These are phyloP conservation scores for Bombus waltoni DNA, from an alignment of 1,140 invertebrate species.

Conservation along the genomic window DNA sequence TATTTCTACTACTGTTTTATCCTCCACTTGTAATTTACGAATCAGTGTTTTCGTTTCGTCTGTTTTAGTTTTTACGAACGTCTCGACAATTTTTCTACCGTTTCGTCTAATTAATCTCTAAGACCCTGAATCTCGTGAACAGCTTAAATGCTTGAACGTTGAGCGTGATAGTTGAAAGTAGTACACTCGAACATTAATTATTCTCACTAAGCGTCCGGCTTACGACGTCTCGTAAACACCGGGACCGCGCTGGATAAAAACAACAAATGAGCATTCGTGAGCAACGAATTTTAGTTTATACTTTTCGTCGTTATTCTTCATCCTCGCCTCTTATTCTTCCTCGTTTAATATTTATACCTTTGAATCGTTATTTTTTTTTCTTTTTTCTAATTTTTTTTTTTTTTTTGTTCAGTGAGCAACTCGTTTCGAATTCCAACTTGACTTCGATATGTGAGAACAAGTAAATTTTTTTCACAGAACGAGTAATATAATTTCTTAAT, in stretches of 20 bases:
- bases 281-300: constrained; percentile 48
- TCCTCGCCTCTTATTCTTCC: not conserved
- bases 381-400: not conserved
- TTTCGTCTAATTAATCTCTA: constrained; percentile 50
- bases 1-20: not conserved
- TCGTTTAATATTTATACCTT: not conserved
- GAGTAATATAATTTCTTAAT: constrained; percentile 42
- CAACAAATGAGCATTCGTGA: constrained; percentile 61
- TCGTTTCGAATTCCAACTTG: constrained; percentile 49
- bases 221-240: constrained; percentile 8
- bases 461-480: constrained; percentile 38
- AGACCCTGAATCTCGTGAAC: constrained; percentile 57
- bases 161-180: constrained; percentile 44
- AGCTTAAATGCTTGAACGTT: constrained; percentile 44
- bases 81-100: constrained; percentile 38
- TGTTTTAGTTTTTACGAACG: constrained; percentile 15
- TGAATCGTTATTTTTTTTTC: not conserved
- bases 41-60: not conserved
- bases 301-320: constrained; percentile 2
- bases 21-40: not conserved
- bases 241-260: constrained; percentile 42
- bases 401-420: constrained; percentile 45
- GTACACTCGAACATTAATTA: constrained; percentile 45
- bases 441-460: constrained; percentile 55
- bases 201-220: constrained; percentile 30